Conservation (phyloP, 2,113 vertebrate species). For the Hydropotes inermis region DNA sequence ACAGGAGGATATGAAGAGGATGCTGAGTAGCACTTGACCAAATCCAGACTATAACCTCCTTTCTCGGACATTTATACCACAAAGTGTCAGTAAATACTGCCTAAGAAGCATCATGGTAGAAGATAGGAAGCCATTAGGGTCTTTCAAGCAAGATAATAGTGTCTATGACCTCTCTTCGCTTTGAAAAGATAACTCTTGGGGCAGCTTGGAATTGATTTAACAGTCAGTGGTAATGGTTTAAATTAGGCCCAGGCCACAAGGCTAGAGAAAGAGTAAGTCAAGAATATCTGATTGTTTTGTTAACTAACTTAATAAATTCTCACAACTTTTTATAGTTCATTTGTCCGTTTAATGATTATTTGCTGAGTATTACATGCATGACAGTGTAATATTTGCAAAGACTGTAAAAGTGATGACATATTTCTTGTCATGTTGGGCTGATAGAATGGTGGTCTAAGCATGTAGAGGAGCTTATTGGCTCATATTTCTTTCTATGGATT, state of each 20-base stretch:
- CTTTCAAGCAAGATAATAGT: not conserved
- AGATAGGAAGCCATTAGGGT: not conserved
- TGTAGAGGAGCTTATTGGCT: not conserved
- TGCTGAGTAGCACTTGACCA: not conserved
- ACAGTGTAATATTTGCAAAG: not conserved
- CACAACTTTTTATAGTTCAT: not conserved
- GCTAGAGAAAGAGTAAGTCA: not conserved
- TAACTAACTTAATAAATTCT: not conserved
- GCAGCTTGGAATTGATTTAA: not conserved
- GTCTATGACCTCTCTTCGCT: not conserved
- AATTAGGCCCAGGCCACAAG: not conserved
- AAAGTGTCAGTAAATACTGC: not conserved
- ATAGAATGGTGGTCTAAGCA: not conserved
- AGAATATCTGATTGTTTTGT: not conserved
- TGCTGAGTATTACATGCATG: not conserved
- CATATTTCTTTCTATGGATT: not conserved
- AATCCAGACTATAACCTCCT: not conserved
- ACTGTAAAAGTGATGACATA: not conserved
- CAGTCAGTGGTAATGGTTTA: not conserved
- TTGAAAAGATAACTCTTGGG: not conserved
- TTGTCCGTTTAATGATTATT: not conserved
- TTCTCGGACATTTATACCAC: not conserved
- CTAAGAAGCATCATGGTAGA: not conserved
- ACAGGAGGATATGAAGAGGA: not conserved
- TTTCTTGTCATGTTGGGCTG: not conserved